A percentile compares a stretch with the other conserved stretches of the same genome.
phyloP scores from a whole-genome alignment of 2,797 vertebrate genomes.

The Epinephelus malabaricus region DNA sequence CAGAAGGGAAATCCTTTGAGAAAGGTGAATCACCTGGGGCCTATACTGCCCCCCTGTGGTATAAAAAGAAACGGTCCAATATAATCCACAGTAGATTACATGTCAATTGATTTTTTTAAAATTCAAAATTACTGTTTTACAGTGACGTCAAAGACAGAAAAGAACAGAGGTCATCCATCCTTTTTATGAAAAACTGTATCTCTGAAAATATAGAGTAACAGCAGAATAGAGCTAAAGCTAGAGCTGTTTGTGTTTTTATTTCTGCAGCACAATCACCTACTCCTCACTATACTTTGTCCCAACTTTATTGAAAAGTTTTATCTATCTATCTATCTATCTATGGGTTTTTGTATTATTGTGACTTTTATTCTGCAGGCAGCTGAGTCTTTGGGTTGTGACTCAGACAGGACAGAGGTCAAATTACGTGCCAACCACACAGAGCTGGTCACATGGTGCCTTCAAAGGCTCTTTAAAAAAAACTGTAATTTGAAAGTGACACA shows the following conservation, averaged over 20 bases:
- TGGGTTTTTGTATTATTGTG: not conserved
- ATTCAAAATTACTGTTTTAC: not conserved
- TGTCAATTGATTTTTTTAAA: not conserved
- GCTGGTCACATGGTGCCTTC: constrained; percentile 4
- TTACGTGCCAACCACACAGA: not conserved
- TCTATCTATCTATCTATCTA: not conserved
- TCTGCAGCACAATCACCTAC: no score
- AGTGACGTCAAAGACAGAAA: not conserved
- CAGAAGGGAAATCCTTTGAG: not conserved
- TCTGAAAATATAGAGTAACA: not conserved
- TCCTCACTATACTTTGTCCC: not conserved
- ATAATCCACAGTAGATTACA: not conserved
- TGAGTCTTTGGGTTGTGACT: not conserved
- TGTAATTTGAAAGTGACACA: no score
- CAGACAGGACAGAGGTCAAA: constrained; percentile 13
- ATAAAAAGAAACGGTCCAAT: not conserved
- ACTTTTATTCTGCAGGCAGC: constrained; percentile 10
- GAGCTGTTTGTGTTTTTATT: no score
- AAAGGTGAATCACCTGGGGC: constrained; percentile 40
- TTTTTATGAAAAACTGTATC: not conserved
- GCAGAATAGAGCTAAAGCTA: no score
- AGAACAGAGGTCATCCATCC: no score
- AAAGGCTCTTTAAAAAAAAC: not conserved
- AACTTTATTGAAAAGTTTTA: not conserved
- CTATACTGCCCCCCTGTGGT: constrained; percentile 57